Evolutionary conservation across 1,140 invertebrate species (phyloP), one percentile per base, ranked within the genome.

Genomic region (Ruditapes philippinarum): DNA sequence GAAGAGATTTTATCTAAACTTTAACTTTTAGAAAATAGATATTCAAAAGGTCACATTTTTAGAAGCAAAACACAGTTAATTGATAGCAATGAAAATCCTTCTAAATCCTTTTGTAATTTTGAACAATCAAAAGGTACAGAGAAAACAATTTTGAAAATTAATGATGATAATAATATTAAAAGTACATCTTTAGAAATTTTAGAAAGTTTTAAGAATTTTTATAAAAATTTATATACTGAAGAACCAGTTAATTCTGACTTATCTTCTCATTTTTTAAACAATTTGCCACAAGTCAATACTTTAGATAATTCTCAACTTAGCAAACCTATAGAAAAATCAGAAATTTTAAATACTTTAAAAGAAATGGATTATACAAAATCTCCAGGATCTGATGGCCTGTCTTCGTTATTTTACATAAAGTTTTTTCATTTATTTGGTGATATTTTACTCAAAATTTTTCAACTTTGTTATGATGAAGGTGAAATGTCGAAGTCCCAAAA

Each of bases 331-430:
- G 78, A 45, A n/a, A 36, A 54, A 19, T 51, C 81, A 0, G 90
- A 93, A 62, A 80, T 91, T 42, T 25, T 45, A 9, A 17, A 11
- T 12, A 70, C 89, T 17, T 28, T 93, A 4, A 90, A 87, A 51
- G 25, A 38, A 33, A 89, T 91, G 83, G 54, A 89, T 17, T 76
- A 76, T 17, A 79, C 89, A 86, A 92, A 91, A 68, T 89, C 86
- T 28, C 93, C 92, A 11, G 93, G 90, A 22, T 54, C n/a, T 36
- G 93, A 92, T 88, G 91, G 93, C 0, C 42, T 93, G 5, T 78
- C 86, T 17, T 89, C 89, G 42, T 78, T 91, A 38, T 91, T 92
- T 87, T 92, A 93, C 83, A 14, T 90, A 3, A 62, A 60, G 14
- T 93, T 92, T 84, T 89, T 83, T 19, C 74, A 90, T 81, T 31